Conservation (phyloP, 2,888 invertebrate genomes). For the Terebella lapidaria region DNA sequence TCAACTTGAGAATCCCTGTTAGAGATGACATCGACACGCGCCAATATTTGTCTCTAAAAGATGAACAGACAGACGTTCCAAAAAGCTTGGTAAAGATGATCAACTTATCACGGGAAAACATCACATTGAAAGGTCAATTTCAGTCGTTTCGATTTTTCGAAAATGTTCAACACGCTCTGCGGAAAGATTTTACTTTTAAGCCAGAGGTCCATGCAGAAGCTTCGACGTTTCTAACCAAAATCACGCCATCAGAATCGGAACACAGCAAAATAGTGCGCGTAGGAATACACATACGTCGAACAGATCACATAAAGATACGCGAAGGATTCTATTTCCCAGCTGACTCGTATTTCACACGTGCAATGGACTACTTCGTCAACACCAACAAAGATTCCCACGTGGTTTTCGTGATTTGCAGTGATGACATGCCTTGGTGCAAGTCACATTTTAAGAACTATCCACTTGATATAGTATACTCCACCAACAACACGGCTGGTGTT, state of each 20-base stretch:
- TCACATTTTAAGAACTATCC: not conserved
- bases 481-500: not conserved
- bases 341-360: conserved; percentile 5
- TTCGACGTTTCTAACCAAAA: not conserved
- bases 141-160: too few relatives aligned
- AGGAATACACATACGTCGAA: conserved; percentile 12
- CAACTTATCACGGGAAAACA: too few relatives aligned
- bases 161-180: not conserved
- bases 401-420: conserved; percentile 8
- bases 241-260: not conserved
- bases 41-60: not conserved
- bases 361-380: conserved; percentile 6
- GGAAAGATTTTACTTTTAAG: not conserved
- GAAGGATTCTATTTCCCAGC: conserved; percentile 8
- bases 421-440: conserved; percentile 6
- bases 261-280: not conserved
- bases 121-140: too few relatives aligned
- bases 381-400: not conserved
- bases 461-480: not conserved
- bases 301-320: conserved; percentile 1
- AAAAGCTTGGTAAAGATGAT: too few relatives aligned
- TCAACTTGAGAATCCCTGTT: not conserved
- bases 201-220: not conserved
- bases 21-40: not conserved
- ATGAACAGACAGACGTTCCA: too few relatives aligned